A percentile compares a stretch with the other conserved stretches of the same genome.
These are phyloP conservation scores for Rafetus swinhoei DNA, from an alignment of 2,113 vertebrate genomes.

Conservation along the genomic window DNA sequence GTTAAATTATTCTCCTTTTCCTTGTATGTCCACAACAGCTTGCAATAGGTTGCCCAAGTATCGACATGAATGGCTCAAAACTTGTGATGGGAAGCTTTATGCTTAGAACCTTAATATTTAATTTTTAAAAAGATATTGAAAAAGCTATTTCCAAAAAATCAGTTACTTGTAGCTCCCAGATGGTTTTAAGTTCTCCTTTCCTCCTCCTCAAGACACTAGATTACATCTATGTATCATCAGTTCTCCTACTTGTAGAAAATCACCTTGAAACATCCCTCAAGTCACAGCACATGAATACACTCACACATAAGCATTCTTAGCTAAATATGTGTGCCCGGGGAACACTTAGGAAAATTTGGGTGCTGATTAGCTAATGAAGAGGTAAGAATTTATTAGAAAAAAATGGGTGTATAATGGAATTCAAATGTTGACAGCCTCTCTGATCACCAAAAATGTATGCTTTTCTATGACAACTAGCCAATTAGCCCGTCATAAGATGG, in stretches of 20 bases:
- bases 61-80: background rate
- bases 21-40: background rate
- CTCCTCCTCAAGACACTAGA: background rate
- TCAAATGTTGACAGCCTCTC: background rate
- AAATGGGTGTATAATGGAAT: background rate
- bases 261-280: background rate
- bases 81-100: background rate
- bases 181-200: background rate
- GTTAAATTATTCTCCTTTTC: background rate
- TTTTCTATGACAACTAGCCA: background rate
- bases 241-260: background rate
- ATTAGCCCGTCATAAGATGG: no score
- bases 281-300: constrained; percentile 36
- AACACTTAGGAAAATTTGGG: background rate
- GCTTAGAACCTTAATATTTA: background rate
- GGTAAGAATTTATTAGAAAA: background rate
- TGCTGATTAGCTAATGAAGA: background rate
- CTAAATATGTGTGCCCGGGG: background rate
- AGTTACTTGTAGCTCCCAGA: background rate
- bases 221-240: background rate
- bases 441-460: background rate
- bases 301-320: background rate
- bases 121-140: background rate
- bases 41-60: background rate
- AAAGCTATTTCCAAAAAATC: rapidly evolving